phyloP scores from a whole-genome alignment of 2,888 invertebrate species.

The Theretra japonica region DNA sequence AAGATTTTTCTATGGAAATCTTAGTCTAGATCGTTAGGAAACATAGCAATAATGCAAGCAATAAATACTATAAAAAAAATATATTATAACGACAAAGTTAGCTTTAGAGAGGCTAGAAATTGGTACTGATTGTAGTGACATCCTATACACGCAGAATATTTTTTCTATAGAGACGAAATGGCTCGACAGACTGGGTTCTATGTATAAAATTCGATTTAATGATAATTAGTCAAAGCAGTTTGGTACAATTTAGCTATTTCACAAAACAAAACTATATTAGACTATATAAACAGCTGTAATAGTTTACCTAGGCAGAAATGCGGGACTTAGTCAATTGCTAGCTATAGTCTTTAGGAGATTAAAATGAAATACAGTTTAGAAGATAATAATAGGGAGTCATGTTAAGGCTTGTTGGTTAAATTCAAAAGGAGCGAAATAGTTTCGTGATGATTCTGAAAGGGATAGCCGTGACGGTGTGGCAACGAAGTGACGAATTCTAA shows the following conservation, averaged over 20 bases:
- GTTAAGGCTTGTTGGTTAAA: conserved; percentile 71
- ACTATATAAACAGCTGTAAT: conserved; percentile 65
- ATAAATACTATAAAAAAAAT: conserved; percentile 70
- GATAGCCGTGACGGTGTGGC: conserved; percentile 61
- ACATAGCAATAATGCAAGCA: conserved; percentile 82
- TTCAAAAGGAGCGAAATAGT: conserved; percentile 55
- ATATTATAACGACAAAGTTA: conserved; percentile 50
- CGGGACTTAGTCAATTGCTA: conserved; percentile 83
- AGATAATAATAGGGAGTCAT: conserved; percentile 62
- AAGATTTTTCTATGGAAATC: conserved; percentile 39
- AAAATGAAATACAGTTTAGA: conserved; percentile 52
- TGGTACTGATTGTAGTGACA: conserved; percentile 78
- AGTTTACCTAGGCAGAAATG: conserved; percentile 76
- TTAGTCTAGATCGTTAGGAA: conserved; percentile 67
- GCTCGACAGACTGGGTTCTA: conserved; percentile 69
- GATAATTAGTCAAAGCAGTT: conserved; percentile 58
- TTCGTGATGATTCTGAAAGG: conserved; percentile 46
- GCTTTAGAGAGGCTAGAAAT: conserved; percentile 82
- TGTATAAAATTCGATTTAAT: conserved; percentile 61
- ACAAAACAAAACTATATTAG: conserved; percentile 71
- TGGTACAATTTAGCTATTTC: conserved; percentile 79
- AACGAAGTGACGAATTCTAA: conserved; percentile 80
- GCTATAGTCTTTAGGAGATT: conserved; percentile 76
- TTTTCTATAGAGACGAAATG: conserved; percentile 74
- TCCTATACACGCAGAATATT: conserved; percentile 76